A percentile compares a stretch with the other conserved stretches of the same genome.
Conservation (phyloP, 2,113 vertebrate species). For the Peromyscus polionotus region DNA sequence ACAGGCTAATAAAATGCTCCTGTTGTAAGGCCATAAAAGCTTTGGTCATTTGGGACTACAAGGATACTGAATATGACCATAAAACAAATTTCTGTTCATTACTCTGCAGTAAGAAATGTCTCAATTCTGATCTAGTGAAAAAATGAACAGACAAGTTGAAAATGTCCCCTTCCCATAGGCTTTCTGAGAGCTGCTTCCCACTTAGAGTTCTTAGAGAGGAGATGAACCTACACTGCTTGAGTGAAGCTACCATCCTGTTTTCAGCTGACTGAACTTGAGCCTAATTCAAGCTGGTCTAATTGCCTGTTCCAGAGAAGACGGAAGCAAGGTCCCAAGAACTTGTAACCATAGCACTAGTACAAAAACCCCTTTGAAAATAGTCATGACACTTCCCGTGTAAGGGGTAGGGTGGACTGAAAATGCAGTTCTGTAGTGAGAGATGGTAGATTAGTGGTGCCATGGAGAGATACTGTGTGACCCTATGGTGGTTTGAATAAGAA, state of each 20-base stretch:
- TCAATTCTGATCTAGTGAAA: not conserved
- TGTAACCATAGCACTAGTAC: not conserved
- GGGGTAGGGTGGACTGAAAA: not conserved
- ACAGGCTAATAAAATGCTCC: not conserved
- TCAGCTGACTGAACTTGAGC: not conserved
- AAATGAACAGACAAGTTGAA: not conserved
- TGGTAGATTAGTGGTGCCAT: not conserved
- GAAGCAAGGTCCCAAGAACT: not conserved
- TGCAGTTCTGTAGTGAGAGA: not conserved
- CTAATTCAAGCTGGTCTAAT: not conserved
- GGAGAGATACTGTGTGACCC: not conserved
- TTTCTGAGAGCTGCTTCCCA: not conserved
- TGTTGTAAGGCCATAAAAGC: not conserved
- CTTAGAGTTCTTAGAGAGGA: not conserved
- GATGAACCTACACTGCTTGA: not conserved
- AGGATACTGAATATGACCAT: not conserved
- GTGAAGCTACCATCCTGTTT: not conserved
- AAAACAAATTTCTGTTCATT: not conserved
- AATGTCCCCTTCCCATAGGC: not conserved
- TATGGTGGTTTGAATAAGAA: not conserved
- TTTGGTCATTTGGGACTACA: not conserved
- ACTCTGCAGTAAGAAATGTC: not conserved
- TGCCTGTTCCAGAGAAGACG: not conserved
- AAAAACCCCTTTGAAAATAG: not conserved
- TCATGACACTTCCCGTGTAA: not conserved